These are phyloP conservation scores for Hemithea aestivaria DNA, from an alignment of 2,888 invertebrate genomes.

Conservation along the genomic window DNA sequence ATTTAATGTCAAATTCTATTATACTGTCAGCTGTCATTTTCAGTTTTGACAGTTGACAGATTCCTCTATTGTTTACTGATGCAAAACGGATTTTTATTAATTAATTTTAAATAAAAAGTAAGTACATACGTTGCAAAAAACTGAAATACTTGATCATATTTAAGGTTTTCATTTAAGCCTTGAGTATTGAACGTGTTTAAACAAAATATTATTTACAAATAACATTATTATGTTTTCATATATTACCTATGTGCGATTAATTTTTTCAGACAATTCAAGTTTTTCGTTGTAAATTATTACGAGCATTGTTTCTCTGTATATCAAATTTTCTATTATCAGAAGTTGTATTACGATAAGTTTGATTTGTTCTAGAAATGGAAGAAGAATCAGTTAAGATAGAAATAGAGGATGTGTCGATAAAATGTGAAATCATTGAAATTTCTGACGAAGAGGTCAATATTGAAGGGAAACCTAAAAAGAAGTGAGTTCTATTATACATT, in stretches of 20 bases:
- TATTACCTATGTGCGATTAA: no score
- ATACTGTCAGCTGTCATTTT: background rate
- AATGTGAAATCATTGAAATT: constrained; percentile 64
- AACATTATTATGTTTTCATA: no score
- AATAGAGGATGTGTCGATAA: constrained; percentile 48
- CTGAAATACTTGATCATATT: no score
- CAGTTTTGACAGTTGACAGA: background rate
- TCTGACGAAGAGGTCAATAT: constrained; percentile 51
- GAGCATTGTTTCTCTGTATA: no score
- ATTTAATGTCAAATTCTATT: constrained; percentile 6
- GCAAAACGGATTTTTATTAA: constrained; percentile 3
- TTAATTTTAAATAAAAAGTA: constrained; percentile 16
- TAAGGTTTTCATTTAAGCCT: no score
- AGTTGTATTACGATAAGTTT: no score
- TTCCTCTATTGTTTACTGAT: constrained; percentile 8
- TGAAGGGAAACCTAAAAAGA: constrained; percentile 33
- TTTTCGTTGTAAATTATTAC: no score
- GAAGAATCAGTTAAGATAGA: constrained; percentile 1
- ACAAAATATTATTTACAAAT: no score
- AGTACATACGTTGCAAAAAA: no score
- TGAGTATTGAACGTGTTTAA: no score
- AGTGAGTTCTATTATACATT: background rate
- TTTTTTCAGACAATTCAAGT: no score
- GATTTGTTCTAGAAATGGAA: constrained; percentile 17
- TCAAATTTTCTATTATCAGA: no score